phyloP scores from a whole-genome alignment of 2,797 vertebrate genomes.

The Sardinella longiceps region DNA sequence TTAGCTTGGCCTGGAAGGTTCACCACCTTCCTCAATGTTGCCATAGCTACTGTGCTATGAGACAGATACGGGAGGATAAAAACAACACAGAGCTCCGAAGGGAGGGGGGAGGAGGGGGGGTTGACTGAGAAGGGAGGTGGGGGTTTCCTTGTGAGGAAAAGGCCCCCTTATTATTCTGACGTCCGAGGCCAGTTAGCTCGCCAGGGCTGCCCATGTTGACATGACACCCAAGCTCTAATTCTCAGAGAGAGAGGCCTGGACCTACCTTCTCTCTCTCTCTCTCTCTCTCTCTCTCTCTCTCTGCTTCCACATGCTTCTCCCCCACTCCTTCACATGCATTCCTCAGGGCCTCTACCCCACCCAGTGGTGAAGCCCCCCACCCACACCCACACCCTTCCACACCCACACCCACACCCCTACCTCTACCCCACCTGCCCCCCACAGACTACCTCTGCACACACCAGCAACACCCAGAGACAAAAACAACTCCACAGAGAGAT shows the following conservation, averaged over 20 bases:
- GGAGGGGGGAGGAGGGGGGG: background rate
- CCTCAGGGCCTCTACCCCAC: constrained; percentile 13
- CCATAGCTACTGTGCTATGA: constrained; percentile 13
- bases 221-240: constrained; percentile 71
- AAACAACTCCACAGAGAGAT: constrained; percentile 19
- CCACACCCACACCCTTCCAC: constrained; percentile 39
- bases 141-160: constrained; percentile 4
- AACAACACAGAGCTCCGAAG: background rate
- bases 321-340: constrained; percentile 28
- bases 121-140: background rate
- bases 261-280: constrained; percentile 20
- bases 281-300: background rate
- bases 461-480: constrained; percentile 40
- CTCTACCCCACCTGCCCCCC: constrained; percentile 29
- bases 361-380: constrained; percentile 24
- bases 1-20: background rate
- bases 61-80: constrained; percentile 4
- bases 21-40: background rate
- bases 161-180: background rate
- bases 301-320: constrained; percentile 6
- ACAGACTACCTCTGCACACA: constrained; percentile 32
- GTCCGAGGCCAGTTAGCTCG: constrained; percentile 13
- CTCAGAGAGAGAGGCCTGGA: constrained; percentile 58
- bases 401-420: background rate
- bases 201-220: constrained; percentile 60